Conservation (phyloP, 92 coral and sea anemone genomes). For the Montipora capitata region DNA sequence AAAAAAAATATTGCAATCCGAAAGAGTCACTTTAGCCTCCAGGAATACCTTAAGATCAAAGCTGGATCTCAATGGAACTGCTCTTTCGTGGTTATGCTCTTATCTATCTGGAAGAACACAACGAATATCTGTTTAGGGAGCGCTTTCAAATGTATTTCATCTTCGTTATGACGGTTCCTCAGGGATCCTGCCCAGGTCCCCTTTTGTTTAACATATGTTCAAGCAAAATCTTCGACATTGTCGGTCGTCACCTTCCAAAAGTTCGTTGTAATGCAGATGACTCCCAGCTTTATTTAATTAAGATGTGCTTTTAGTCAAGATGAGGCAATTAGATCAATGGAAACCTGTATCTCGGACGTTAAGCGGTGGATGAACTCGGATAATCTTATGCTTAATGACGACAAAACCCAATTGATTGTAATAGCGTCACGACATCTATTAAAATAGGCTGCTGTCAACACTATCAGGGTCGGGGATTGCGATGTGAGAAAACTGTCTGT, state of each 20-base stretch:
- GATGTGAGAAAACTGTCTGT: constrained; percentile 13
- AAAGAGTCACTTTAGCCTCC: too few species aligned
- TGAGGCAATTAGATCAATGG: too few species aligned
- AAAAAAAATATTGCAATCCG: too few species aligned
- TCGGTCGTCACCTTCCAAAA: neutral
- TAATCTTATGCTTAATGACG: neutral
- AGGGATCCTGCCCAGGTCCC: constrained; percentile 8
- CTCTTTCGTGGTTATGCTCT: neutral
- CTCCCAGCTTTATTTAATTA: neutral
- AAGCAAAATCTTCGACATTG: neutral
- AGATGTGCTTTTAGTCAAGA: neutral
- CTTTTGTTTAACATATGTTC: neutral
- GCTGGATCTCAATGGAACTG: neutral
- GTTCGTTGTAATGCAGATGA: constrained; percentile 1
- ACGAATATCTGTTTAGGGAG: neutral
- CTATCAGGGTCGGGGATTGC: constrained; percentile 25
- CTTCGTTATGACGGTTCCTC: neutral
- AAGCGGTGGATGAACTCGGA: neutral
- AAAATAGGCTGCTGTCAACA: constrained; percentile 4
- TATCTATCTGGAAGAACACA: neutral
- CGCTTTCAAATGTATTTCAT: neutral
- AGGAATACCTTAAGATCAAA: neutral
- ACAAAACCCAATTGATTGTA: too few species aligned
- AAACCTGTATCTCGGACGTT: too few species aligned
- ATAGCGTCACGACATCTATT: too few species aligned